These are phyloP conservation scores for Trichonephila clavata DNA, from an alignment of 1,140 invertebrate genomes.

Conservation along the genomic window DNA sequence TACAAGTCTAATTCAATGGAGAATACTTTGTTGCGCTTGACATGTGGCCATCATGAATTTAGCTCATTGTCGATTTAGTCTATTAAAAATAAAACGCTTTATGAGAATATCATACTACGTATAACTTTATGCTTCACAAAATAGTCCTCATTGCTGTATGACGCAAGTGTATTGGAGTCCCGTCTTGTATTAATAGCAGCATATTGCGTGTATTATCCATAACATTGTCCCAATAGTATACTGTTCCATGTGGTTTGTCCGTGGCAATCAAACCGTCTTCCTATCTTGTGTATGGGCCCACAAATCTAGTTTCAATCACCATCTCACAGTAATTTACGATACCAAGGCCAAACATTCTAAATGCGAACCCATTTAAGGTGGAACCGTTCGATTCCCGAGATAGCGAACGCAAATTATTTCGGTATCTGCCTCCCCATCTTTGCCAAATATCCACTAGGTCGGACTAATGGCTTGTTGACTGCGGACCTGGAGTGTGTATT, in stretches of 20 bases:
- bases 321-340: not conserved
- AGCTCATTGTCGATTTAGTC: no score
- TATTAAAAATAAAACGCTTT: no score
- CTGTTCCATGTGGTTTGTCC: not conserved
- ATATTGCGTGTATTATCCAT: not conserved
- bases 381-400: no score
- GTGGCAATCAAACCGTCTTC: not conserved
- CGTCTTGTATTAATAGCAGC: no score
- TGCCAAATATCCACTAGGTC: not conserved
- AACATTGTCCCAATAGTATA: not conserved
- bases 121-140: no score
- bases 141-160: no score
- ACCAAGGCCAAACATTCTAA: not conserved
- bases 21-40: no score
- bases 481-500: not conserved
- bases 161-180: no score
- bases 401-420: not conserved
- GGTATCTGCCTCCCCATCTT: not conserved
- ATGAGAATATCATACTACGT: no score
- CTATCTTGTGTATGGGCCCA: not conserved
- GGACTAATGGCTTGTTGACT: slow-evolving; percentile 42
- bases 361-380: not conserved
- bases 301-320: not conserved
- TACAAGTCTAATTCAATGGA: no score
- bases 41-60: no score